Percentiles rank a stretch among this genome's conserved stretches.
phyloP scores from a whole-genome alignment of 2,888 invertebrate genomes.

The Drepanosiphum platanoidis region DNA sequence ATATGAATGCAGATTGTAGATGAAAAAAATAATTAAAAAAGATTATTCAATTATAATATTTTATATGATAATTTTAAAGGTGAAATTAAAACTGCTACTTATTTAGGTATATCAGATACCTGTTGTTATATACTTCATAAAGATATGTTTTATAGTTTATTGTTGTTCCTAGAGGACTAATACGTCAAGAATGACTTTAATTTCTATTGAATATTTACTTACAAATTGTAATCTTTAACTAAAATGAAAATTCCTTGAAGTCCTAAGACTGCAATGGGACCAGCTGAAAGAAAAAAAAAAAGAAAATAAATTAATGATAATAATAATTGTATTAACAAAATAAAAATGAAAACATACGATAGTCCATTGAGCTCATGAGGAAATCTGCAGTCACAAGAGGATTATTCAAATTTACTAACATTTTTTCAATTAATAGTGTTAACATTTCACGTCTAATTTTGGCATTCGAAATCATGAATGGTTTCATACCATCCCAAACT shows the following conservation, averaged over 20 bases:
- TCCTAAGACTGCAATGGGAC: slow-evolving; percentile 87
- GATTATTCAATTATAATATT: too few species aligned
- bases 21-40: too few species aligned
- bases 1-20: too few species aligned
- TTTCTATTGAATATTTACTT: slow-evolving; percentile 66
- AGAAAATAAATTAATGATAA: not conserved
- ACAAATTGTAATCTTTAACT: slow-evolving; percentile 89
- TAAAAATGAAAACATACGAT: slow-evolving; percentile 70
- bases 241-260: slow-evolving; percentile 91
- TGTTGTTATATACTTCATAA: too few species aligned
- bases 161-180: not conserved
- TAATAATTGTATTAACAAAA: not conserved
- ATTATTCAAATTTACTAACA: slow-evolving; percentile 81
- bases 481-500: slow-evolving; percentile 55
- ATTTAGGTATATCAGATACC: too few species aligned
- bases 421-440: slow-evolving; percentile 81
- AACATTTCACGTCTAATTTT: slow-evolving; percentile 71
- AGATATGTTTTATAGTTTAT: too few species aligned
- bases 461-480: slow-evolving; percentile 20
- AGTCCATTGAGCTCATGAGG: slow-evolving; percentile 87
- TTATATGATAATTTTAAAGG: too few species aligned
- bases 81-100: too few species aligned
- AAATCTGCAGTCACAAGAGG: slow-evolving; percentile 90
- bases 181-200: not conserved
- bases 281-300: slow-evolving; percentile 72